phyloP scores from a whole-genome alignment of 2,113 vertebrate species.

The Ailurus styani region DNA sequence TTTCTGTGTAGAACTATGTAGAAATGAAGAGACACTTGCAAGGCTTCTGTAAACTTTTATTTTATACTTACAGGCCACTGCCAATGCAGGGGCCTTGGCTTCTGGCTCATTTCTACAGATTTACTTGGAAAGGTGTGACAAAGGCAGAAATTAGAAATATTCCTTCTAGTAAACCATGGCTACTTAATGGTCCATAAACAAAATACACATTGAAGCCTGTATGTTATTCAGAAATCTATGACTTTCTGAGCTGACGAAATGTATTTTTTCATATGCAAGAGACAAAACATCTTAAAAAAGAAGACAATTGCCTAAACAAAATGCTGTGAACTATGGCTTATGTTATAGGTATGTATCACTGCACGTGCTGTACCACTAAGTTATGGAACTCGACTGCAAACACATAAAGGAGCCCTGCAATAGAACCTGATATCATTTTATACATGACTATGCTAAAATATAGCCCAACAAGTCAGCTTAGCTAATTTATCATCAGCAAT shows the following conservation, averaged over 20 bases:
- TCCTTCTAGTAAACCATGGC: not conserved
- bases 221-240: slow-evolving; percentile 52
- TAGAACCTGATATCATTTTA: not conserved
- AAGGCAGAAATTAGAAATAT: slow-evolving; percentile 30
- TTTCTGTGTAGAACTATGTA: not conserved
- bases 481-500: not conserved
- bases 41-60: slow-evolving; percentile 70
- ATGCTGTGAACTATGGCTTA: not conserved
- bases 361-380: not conserved
- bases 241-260: slow-evolving; percentile 50
- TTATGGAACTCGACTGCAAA: not conserved
- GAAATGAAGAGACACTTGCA: slow-evolving; percentile 33
- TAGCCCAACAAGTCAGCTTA: not conserved
- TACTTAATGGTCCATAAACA: slow-evolving; percentile 46
- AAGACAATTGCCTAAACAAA: slow-evolving; percentile 40
- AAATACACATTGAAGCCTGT: slow-evolving; percentile 32
- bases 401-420: not conserved
- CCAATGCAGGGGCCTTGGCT: slow-evolving; percentile 24
- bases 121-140: slow-evolving; percentile 32
- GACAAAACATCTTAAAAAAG: slow-evolving; percentile 34
- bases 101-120: slow-evolving; percentile 66
- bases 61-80: slow-evolving; percentile 44
- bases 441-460: not conserved
- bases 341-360: not conserved
- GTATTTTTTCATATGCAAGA: slow-evolving; percentile 36